Evolutionary conservation across 2,113 vertebrate species (phyloP).

Genomic region (Ursus arctos): DNA sequence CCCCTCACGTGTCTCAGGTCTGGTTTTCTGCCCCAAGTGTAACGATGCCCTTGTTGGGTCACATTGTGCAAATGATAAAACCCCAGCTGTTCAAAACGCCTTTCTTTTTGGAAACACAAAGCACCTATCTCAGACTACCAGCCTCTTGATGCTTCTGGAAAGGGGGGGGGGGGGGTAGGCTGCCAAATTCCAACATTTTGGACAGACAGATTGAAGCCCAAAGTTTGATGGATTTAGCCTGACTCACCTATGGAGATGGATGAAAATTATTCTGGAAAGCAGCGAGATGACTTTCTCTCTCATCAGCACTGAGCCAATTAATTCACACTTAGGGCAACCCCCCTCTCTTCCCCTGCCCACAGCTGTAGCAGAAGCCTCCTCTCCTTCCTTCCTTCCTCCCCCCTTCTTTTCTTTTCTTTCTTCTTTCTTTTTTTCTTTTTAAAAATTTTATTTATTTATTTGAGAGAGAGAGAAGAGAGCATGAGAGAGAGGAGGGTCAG

Average conservation of each 20-base stretch:
- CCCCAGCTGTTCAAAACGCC: neutral
- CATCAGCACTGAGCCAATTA: neutral
- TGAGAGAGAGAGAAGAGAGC: no score
- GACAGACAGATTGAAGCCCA: neutral
- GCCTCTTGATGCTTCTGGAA: neutral
- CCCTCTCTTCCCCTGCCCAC: neutral
- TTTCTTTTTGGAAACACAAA: constrained; percentile 50
- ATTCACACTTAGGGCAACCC: neutral
- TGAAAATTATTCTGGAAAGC: neutral
- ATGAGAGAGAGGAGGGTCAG: no score
- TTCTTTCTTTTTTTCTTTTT: no score
- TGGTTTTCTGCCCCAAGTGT: neutral
- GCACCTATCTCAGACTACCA: neutral
- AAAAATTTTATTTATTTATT: no score
- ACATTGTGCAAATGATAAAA: neutral
- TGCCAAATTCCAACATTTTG: neutral
- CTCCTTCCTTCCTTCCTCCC: neutral
- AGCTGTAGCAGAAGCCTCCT: neutral
- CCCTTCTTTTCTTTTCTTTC: no score
- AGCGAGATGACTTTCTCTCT: neutral
- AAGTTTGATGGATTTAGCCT: neutral
- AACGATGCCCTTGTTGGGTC: neutral
- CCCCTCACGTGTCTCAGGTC: neutral
- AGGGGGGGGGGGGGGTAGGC: neutral
- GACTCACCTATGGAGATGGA: neutral